phyloP scores from a whole-genome alignment of 2,888 invertebrate species.

The Drosophila demipolita region DNA sequence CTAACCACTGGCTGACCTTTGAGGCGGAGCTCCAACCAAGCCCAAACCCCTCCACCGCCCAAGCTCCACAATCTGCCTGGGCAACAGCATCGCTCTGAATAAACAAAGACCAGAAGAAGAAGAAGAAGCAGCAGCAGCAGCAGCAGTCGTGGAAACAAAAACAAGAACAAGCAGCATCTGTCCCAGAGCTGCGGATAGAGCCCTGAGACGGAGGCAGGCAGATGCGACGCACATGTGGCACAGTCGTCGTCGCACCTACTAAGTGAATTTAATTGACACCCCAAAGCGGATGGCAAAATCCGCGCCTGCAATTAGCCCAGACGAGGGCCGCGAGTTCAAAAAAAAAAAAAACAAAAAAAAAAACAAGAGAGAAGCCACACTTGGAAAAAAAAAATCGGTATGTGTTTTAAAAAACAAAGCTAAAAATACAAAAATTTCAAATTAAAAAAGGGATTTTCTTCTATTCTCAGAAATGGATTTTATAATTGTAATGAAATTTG shows the following conservation, averaged over 20 bases:
- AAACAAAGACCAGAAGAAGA: conserved; percentile 49
- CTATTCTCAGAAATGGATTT: background rate
- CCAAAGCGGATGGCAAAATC: conserved; percentile 64
- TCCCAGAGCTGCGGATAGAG: background rate
- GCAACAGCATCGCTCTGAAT: conserved; percentile 25
- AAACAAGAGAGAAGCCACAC: background rate
- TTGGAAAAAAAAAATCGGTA: background rate
- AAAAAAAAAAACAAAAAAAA: background rate
- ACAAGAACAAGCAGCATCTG: conserved; percentile 7
- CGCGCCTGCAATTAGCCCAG: conserved; percentile 75
- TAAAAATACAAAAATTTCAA: background rate
- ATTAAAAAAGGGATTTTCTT: background rate
- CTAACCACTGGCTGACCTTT: conserved; percentile 52
- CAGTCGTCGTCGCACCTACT: conserved; percentile 61
- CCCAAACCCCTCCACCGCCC: background rate
- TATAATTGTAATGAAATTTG: too few relatives aligned
- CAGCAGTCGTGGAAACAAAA: background rate
- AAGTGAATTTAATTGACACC: conserved; percentile 80
- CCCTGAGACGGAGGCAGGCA: conserved; percentile 36
- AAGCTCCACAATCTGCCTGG: background rate
- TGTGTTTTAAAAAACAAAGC: background rate
- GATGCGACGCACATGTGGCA: conserved; percentile 71
- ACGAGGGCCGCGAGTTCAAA: conserved; percentile 22
- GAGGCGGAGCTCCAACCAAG: conserved; percentile 8
- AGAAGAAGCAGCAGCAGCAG: conserved; percentile 9